Evolutionary conservation across 92 coral and sea anemone species (phyloP), one percentile per base, ranked within the genome.

Genomic region (Galaxea fascicularis): DNA sequence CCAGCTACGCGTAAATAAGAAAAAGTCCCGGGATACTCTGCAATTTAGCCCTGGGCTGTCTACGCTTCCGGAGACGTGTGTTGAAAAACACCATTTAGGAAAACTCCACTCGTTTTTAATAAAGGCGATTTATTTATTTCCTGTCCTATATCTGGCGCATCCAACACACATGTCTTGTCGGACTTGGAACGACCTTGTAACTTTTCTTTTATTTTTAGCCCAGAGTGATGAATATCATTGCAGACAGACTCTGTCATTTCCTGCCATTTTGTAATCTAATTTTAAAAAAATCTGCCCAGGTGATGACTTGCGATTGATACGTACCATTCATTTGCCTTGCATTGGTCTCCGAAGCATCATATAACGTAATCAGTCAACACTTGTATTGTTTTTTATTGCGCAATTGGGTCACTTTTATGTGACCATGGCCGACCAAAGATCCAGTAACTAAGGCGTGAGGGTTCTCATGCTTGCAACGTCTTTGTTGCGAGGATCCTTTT

Each of bases 391-490:
- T 57, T 57, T 16, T 57, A 57, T 57, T 57, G 63, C 24, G 63
- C 63, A 57, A 41, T 56, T 56, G 62, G 62, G 62, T 56, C 18
- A 56, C 62, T 56, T 56, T 56, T 56, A 16, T 56, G 62, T n/a
- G 62, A 4, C 62, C 62, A 56, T 56, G 62, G 62, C 62, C 62
- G 62, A 56, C 62, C 62, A 56, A 56, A 56, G 62, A 56, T 20
- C 62, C 62, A 56, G 62, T 56, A 56, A 56, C 62, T 56, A 56
- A 56, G 62, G 62, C 62, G 27, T 56, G 62, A 56, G 62, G 66
- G 28, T 60, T 25, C 30, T 60, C 30, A 60, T 22, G 66, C 4
- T 20, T 58, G 20, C 14, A 58, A 58, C 31, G n/a, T n/a, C n/a
- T n/a, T n/a, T n/a, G n/a, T n/a, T 35, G 41, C 41, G 41, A 35